phyloP scores from a whole-genome alignment of 2,113 vertebrate genomes.

The Dicerorhinus sumatrensis region DNA sequence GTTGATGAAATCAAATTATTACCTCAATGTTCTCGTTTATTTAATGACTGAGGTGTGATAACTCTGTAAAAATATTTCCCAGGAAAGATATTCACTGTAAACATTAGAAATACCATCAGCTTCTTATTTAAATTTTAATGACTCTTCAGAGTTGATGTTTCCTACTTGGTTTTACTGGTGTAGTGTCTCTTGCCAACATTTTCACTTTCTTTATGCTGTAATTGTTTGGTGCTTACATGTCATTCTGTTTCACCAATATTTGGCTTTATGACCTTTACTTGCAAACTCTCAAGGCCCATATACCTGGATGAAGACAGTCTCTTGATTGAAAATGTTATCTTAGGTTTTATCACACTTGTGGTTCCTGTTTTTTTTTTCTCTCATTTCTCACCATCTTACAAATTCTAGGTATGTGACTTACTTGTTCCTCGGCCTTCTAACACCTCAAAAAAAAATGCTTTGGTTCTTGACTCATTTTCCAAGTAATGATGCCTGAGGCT shows the following conservation, averaged over 20 bases:
- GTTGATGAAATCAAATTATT: not conserved
- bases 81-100: slow-evolving; percentile 19
- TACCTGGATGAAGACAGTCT: slow-evolving; percentile 23
- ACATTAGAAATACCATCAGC: not conserved
- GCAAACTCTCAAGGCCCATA: slow-evolving; percentile 7
- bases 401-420: not conserved
- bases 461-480: slow-evolving; percentile 55
- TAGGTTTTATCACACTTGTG: slow-evolving; percentile 29
- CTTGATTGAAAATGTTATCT: not conserved
- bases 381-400: not conserved
- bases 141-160: slow-evolving; percentile 63
- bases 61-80: slow-evolving; percentile 61
- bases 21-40: slow-evolving; percentile 52
- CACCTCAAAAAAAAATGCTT: not conserved
- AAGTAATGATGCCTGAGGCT: not conserved
- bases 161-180: slow-evolving; percentile 53
- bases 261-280: slow-evolving; percentile 68
- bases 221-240: slow-evolving; percentile 33
- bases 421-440: not conserved
- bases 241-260: slow-evolving; percentile 64
- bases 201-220: slow-evolving; percentile 66
- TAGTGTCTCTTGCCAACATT: slow-evolving; percentile 44
- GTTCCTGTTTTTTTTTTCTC: not conserved
- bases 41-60: slow-evolving; percentile 29
- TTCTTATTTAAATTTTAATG: slow-evolving; percentile 69